Conservation (phyloP, 2,888 invertebrate genomes). For the Lepidonotus clava region DNA sequence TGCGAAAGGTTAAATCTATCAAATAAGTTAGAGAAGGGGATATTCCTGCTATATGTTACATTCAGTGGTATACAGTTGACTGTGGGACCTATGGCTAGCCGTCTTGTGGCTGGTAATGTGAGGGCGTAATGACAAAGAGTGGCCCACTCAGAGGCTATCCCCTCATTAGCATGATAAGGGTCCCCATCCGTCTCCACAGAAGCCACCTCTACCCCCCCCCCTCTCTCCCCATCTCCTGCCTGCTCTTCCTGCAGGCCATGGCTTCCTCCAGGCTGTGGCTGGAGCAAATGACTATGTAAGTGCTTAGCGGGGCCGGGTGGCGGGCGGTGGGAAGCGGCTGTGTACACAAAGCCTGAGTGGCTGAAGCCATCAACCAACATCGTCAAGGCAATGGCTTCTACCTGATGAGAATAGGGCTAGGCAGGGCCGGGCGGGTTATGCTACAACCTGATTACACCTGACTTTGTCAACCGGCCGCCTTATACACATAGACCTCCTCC, state of each 20-base stretch:
- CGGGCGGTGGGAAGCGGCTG: neutral
- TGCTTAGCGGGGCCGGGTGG: neutral
- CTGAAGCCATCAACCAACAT: conserved; percentile 35
- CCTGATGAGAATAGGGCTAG: conserved; percentile 30
- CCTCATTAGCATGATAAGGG: conserved; percentile 29
- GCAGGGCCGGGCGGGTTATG: neutral
- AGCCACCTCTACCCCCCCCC: neutral
- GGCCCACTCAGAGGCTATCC: neutral
- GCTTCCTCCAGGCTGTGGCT: neutral
- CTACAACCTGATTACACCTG: neutral
- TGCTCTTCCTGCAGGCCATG: neutral
- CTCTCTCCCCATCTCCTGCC: neutral
- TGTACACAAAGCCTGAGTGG: conserved; percentile 29
- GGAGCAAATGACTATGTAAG: conserved; percentile 37
- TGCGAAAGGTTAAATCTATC: too few species aligned
- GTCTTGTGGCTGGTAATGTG: too few species aligned
- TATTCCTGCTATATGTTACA: too few species aligned
- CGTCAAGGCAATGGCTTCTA: conserved; percentile 34
- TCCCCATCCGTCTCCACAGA: neutral
- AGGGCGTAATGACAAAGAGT: conserved; percentile 45
- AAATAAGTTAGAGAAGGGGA: too few species aligned
- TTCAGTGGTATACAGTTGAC: neutral
- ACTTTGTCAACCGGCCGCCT: neutral
- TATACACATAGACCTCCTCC: too few species aligned
- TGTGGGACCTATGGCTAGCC: too few species aligned